Conservation (phyloP, 53 echinoderm and acorn worm species). For the Glandiceps talaboti region DNA sequence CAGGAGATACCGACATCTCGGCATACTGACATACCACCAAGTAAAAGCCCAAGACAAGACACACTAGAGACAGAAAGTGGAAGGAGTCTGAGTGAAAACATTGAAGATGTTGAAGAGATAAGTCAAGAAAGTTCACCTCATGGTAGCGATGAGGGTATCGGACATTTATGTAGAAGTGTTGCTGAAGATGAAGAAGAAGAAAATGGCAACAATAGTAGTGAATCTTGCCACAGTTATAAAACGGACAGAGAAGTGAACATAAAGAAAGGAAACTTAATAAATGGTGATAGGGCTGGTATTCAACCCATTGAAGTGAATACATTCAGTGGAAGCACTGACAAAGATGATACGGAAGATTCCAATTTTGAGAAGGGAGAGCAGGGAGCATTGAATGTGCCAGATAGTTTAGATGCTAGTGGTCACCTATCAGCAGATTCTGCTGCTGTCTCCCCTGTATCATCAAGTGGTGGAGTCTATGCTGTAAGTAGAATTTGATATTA, state of each 20-base stretch:
- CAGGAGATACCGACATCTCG: neutral
- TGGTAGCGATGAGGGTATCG: slow-evolving; percentile 76
- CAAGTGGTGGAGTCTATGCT: slow-evolving; percentile 92
- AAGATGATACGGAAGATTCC: slow-evolving; percentile 15
- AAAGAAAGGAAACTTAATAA: neutral
- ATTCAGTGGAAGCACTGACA: neutral
- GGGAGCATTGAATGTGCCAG: slow-evolving; percentile 27
- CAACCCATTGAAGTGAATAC: neutral
- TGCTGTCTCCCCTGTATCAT: slow-evolving; percentile 82
- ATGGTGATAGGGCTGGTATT: neutral
- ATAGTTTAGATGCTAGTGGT: slow-evolving; percentile 33
- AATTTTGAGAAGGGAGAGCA: slow-evolving; percentile 9
- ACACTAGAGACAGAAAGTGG: slow-evolving; percentile 50
- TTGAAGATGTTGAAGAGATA: slow-evolving; percentile 37
- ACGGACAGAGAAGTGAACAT: neutral
- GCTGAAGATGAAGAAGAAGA: slow-evolving; percentile 15
- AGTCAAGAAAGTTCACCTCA: slow-evolving; percentile 45
- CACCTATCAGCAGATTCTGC: slow-evolving; percentile 51
- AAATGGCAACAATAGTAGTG: slow-evolving; percentile 3
- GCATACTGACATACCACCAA: neutral
- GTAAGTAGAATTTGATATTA: too few relatives aligned
- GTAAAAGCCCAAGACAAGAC: slow-evolving; percentile 46
- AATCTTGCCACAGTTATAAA: slow-evolving; percentile 1
- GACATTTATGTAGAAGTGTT: slow-evolving; percentile 50
- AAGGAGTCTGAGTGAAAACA: slow-evolving; percentile 65